Conservation (phyloP, 2,113 vertebrate species). For the Sinocyclocheilus anophthalmus region DNA sequence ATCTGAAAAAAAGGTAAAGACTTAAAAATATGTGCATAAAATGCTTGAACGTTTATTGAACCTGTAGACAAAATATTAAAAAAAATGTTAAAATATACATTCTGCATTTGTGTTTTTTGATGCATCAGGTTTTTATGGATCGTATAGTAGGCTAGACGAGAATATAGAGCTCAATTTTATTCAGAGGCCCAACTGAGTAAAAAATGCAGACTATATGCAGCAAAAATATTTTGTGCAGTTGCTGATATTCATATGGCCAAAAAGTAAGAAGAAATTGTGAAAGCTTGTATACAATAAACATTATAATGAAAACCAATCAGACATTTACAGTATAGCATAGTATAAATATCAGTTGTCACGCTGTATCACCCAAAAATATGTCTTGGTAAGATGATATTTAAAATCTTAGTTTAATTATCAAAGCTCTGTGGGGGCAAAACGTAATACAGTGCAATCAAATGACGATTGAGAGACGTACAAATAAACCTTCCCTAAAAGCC, state of each 20-base stretch:
- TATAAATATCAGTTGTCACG: neutral
- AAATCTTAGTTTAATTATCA: neutral
- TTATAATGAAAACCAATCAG: neutral
- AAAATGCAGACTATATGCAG: neutral
- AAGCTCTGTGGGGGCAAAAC: neutral
- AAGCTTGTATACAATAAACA: neutral
- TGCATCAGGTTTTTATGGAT: neutral
- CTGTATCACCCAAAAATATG: neutral
- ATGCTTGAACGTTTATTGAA: neutral
- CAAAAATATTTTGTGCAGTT: neutral
- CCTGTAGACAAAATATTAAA: neutral
- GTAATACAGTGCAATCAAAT: neutral
- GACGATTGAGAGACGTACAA: neutral
- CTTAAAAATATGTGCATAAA: neutral
- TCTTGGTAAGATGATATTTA: neutral
- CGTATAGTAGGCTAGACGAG: too few relatives aligned
- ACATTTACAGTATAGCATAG: neutral
- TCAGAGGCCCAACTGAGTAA: neutral
- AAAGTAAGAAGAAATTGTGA: neutral
- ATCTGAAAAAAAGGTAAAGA: constrained; percentile 86
- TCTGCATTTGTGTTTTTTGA: too few relatives aligned
- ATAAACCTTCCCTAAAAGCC: neutral
- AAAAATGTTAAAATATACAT: too few relatives aligned
- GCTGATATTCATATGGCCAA: neutral
- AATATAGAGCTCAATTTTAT: neutral